phyloP scores from a whole-genome alignment of 2,797 vertebrate species.

The Brachymystax lenok region DNA sequence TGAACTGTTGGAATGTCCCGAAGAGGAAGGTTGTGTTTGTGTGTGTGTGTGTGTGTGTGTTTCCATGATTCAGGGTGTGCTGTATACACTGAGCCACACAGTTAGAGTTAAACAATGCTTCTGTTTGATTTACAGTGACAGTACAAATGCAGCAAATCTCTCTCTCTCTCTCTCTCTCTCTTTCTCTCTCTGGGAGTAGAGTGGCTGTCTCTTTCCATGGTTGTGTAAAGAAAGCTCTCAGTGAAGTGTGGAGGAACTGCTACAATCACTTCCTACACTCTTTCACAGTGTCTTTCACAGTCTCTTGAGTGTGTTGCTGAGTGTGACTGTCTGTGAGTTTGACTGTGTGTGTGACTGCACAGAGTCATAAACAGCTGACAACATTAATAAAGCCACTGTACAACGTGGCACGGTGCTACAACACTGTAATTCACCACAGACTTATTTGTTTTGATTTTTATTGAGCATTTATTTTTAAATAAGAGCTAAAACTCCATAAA shows the following conservation, averaged over 20 bases:
- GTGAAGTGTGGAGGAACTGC: no score
- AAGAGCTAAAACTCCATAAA: not conserved
- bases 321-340: not conserved
- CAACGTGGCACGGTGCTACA: not conserved
- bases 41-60: not conserved
- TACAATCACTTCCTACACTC: no score
- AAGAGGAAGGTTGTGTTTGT: not conserved
- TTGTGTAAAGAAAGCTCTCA: no score
- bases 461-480: not conserved
- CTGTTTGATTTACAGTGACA: constrained; percentile 4
- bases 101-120: not conserved
- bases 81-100: not conserved
- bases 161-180: no score
- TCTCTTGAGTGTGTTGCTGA: no score
- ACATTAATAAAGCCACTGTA: not conserved
- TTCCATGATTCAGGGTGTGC: not conserved
- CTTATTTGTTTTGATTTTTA: not conserved
- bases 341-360: not conserved
- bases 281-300: no score
- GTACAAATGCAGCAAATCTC: not conserved
- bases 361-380: constrained; percentile 23
- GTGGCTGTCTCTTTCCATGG: no score
- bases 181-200: not conserved
- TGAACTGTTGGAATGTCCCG: not conserved
- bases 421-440: not conserved